A percentile compares a stretch with the other conserved stretches of the same genome.
phyloP scores from a whole-genome alignment of 2,888 invertebrate species.

The Tenthredo amoena region DNA sequence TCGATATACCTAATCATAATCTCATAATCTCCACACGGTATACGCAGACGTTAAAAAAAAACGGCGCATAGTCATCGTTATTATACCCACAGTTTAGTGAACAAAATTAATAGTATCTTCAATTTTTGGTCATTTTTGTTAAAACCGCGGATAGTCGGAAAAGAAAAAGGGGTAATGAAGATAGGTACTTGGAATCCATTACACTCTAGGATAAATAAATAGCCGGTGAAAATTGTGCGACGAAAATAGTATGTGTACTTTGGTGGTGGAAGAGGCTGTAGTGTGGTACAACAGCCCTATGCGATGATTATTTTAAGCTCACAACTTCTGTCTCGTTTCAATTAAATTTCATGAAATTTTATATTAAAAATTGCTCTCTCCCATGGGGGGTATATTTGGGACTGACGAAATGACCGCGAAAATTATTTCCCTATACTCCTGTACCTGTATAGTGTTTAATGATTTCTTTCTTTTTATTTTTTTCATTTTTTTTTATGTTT shows the following conservation, averaged over 20 bases:
- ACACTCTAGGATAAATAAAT: conserved; percentile 30
- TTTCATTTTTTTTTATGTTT: neutral
- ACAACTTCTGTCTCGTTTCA: conserved; percentile 3
- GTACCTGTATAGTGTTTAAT: neutral
- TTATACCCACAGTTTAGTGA: too few species aligned
- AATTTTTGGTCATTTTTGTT: neutral
- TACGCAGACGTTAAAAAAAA: too few species aligned
- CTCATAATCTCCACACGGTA: neutral
- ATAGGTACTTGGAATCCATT: conserved; percentile 29
- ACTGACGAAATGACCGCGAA: neutral
- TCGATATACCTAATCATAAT: neutral
- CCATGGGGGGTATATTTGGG: neutral
- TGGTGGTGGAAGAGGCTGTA: neutral
- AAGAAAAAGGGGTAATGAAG: neutral
- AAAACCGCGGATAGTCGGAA: neutral
- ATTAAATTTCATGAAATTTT: conserved; percentile 3
- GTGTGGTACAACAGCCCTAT: neutral
- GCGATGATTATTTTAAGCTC: conserved; percentile 27
- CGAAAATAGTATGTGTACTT: conserved; percentile 24
- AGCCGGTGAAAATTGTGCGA: neutral
- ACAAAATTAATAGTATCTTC: too few species aligned
- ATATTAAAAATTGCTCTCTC: neutral
- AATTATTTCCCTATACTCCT: neutral
- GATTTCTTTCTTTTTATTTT: neutral
- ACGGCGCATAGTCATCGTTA: too few species aligned